Percentiles rank a stretch among this genome's conserved stretches.
Evolutionary conservation across 2,797 vertebrate species (phyloP).

Genomic region (Oreortyx pictus): DNA sequence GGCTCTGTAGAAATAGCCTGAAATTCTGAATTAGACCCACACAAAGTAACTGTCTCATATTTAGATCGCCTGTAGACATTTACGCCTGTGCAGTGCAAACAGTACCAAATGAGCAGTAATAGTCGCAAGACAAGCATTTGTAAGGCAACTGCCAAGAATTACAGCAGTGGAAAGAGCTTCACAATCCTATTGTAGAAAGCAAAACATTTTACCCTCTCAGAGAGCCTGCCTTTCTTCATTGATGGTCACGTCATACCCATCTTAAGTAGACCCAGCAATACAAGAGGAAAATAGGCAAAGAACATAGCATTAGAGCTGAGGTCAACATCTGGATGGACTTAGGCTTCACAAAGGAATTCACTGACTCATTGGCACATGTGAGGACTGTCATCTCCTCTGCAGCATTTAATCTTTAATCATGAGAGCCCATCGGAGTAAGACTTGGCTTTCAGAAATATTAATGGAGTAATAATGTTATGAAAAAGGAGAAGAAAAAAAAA

Average conservation of each 20-base stretch:
- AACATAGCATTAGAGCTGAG: slow-evolving; percentile 60
- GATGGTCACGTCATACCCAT: slow-evolving; percentile 47
- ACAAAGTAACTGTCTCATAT: neutral
- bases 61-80: neutral
- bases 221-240: slow-evolving; percentile 40
- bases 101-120: slow-evolving; percentile 13
- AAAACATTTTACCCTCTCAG: slow-evolving; percentile 17
- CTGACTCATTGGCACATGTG: slow-evolving; percentile 73
- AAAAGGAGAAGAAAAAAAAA: slow-evolving; percentile 19
- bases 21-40: neutral
- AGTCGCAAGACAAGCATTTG: slow-evolving; percentile 21
- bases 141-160: slow-evolving; percentile 13
- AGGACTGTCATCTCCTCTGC: slow-evolving; percentile 72
- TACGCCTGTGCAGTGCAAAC: neutral
- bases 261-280: slow-evolving; percentile 35
- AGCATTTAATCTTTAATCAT: slow-evolving; percentile 50
- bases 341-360: slow-evolving; percentile 70
- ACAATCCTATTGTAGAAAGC: slow-evolving; percentile 9
- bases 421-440: slow-evolving; percentile 21
- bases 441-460: slow-evolving; percentile 68
- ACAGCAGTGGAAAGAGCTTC: slow-evolving; percentile 13
- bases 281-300: slow-evolving; percentile 41
- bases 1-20: neutral
- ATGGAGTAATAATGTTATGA: slow-evolving; percentile 50
- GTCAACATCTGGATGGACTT: slow-evolving; percentile 79